These are phyloP conservation scores for Sycophila sp. DNA, from an alignment of 1,140 invertebrate species.

Conservation along the genomic window DNA sequence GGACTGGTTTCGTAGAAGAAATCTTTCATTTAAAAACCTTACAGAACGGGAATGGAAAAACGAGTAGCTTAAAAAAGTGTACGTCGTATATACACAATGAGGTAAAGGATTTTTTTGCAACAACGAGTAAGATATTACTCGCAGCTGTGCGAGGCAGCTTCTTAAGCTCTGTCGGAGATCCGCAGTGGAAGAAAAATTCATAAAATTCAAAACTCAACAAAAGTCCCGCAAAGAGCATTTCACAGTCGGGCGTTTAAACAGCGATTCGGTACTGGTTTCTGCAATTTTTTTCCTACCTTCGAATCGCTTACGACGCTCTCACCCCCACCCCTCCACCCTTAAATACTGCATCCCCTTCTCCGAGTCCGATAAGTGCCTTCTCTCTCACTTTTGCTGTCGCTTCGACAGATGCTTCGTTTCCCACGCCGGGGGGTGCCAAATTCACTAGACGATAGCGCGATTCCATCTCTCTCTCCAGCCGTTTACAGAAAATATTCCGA, in stretches of 20 bases:
- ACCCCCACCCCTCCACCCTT: neutral
- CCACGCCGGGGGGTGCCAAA: slow-evolving; percentile 3
- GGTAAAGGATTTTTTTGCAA: no score
- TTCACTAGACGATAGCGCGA: neutral
- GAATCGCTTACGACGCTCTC: no score
- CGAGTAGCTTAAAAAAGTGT: no score
- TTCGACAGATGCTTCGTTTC: slow-evolving; percentile 31
- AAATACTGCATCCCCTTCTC: slow-evolving; percentile 8
- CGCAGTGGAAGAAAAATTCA: no score
- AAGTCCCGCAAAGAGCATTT: neutral
- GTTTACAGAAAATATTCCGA: slow-evolving; percentile 21
- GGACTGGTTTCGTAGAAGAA: no score
- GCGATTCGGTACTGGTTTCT: neutral
- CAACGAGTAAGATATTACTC: no score
- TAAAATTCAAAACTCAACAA: no score
- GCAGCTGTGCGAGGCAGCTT: no score
- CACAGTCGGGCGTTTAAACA: neutral
- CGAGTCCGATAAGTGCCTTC: neutral
- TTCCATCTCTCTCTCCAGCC: slow-evolving; percentile 35
- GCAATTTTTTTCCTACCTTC: neutral
- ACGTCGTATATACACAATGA: no score
- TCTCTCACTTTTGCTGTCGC: slow-evolving; percentile 15
- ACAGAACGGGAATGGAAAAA: no score
- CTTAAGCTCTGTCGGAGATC: no score
- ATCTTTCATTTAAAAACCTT: no score